Percentiles rank a stretch among this genome's conserved stretches.
Conservation (phyloP, 2,888 invertebrate species). For the Amaurobius ferox region DNA sequence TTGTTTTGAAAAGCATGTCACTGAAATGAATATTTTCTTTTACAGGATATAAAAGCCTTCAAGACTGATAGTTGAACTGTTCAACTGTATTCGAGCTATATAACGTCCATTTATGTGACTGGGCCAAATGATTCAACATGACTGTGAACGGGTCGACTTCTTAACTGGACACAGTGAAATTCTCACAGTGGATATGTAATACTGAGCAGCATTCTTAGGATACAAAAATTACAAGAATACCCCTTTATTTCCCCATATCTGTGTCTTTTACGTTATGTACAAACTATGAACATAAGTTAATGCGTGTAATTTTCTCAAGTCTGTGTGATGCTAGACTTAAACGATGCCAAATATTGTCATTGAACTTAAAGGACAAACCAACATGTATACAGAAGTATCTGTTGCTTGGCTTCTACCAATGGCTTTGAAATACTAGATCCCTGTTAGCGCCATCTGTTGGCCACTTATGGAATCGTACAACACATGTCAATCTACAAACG, state of each 20-base stretch:
- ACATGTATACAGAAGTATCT: constrained; percentile 19
- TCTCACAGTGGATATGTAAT: constrained; percentile 29
- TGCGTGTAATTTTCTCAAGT: constrained; percentile 51
- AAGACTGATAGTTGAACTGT: constrained; percentile 22
- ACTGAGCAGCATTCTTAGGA: constrained; percentile 57
- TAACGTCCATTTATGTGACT: constrained; percentile 64
- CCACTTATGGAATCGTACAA: no score
- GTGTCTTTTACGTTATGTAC: constrained; percentile 44
- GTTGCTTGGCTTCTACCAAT: constrained; percentile 49
- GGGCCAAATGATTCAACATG: constrained; percentile 48
- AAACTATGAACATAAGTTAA: constrained; percentile 19
- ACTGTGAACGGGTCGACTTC: constrained; percentile 1
- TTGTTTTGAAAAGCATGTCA: no score
- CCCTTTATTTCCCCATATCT: constrained; percentile 51
- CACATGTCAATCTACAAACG: no score
- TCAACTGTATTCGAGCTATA: constrained; percentile 49
- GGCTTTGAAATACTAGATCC: no score
- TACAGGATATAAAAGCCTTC: constrained; percentile 28
- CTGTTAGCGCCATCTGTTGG: no score
- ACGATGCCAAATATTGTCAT: constrained; percentile 64
- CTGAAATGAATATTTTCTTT: no score
- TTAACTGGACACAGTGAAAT: constrained; percentile 16
- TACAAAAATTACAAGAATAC: constrained; percentile 34
- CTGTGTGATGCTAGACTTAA: constrained; percentile 24
- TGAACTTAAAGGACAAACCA: not conserved